Percentiles rank a stretch among this genome's conserved stretches.
phyloP scores from a whole-genome alignment of 2,888 invertebrate species.

The Bombyx huttoni region DNA sequence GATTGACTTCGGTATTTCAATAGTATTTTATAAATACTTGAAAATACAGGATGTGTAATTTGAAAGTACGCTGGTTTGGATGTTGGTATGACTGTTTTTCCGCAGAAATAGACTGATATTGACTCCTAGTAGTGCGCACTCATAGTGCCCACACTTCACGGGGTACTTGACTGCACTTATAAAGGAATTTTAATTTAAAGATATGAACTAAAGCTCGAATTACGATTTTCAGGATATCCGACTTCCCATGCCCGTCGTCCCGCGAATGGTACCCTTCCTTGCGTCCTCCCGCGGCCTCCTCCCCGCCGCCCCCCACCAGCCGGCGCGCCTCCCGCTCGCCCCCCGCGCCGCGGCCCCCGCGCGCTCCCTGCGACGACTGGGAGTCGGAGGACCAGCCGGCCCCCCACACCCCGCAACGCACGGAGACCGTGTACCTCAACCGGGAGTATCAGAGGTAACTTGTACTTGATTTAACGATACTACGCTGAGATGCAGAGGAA shows the following conservation, averaged over 20 bases:
- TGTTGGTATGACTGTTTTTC: too few relatives aligned
- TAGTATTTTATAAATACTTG: too few relatives aligned
- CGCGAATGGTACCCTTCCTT: conserved; percentile 46
- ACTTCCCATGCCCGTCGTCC: conserved; percentile 19
- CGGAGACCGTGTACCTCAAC: conserved; percentile 36
- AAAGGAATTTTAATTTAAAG: neutral
- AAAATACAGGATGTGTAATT: too few relatives aligned
- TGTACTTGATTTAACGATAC: neutral
- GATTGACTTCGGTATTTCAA: too few relatives aligned
- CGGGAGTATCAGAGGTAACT: conserved; percentile 50
- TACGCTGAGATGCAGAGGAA: too few relatives aligned
- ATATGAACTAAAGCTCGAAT: neutral
- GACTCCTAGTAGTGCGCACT: too few relatives aligned
- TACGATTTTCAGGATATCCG: conserved; percentile 26
- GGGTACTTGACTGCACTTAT: neutral
- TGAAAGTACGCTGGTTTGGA: too few relatives aligned
- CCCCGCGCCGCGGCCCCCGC: conserved; percentile 3
- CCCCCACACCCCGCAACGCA: conserved; percentile 21
- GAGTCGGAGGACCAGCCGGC: conserved; percentile 39
- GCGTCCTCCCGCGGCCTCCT: neutral
- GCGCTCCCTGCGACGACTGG: conserved; percentile 35
- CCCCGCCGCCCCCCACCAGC: neutral
- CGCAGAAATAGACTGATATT: too few relatives aligned
- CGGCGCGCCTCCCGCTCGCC: neutral
- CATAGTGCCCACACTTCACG: too few relatives aligned